phyloP scores from a whole-genome alignment of 2,797 vertebrate species.

The Coracias cyanogaster region DNA sequence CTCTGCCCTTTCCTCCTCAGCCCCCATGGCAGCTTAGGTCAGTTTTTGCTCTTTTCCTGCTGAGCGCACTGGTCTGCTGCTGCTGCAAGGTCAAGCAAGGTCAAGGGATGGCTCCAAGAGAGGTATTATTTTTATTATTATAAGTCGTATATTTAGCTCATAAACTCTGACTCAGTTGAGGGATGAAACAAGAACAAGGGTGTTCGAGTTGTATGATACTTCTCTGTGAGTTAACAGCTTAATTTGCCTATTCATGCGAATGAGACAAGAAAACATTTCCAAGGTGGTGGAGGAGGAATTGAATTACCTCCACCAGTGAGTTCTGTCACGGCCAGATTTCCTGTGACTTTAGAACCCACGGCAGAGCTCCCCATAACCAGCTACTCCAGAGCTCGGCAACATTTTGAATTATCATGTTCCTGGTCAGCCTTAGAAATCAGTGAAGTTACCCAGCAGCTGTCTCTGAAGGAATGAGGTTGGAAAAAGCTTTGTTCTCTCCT shows the following conservation, averaged over 20 bases:
- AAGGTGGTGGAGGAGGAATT: constrained; percentile 36
- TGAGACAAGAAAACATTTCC: constrained; percentile 29
- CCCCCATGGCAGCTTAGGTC: rapidly evolving
- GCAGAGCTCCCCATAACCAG: not conserved
- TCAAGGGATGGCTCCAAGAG: not conserved
- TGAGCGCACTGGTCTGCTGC: not conserved
- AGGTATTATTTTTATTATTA: not conserved
- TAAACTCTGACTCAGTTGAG: constrained; percentile 5
- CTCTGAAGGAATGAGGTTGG: not conserved
- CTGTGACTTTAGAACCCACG: not conserved
- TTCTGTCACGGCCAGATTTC: not conserved
- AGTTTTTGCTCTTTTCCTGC: not conserved
- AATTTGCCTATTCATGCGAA: constrained; percentile 20
- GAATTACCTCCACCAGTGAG: constrained; percentile 6
- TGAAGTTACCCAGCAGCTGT: not conserved
- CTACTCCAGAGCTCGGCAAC: not conserved
- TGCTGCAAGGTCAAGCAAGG: not conserved
- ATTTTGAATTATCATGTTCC: not conserved
- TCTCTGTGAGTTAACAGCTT: constrained; percentile 5
- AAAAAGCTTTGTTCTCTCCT: constrained; percentile 34
- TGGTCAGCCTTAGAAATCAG: not conserved
- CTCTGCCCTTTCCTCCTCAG: not conserved
- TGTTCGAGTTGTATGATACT: not conserved
- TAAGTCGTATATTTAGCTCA: not conserved
- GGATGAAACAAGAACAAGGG: constrained; percentile 42